Evolutionary conservation across 2,888 invertebrate genomes (phyloP), one percentile per base, ranked within the genome.

Genomic region (Exephanes ischioxanthus): DNA sequence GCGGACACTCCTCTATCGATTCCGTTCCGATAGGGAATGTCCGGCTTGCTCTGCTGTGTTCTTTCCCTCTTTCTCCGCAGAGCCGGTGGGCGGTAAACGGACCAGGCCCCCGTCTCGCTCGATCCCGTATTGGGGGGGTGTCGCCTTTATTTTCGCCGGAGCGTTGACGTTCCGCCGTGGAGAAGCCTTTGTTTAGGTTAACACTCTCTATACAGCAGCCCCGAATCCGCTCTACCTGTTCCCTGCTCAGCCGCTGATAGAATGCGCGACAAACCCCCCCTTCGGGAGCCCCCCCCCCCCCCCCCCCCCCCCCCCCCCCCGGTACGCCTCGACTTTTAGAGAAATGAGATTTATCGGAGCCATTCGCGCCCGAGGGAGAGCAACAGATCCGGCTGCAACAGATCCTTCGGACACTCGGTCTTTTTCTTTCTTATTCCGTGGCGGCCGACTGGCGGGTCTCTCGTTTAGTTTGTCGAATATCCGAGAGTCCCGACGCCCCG

Each of bases 1-100:
- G 72, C 79, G 79, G 73, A 79, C 83, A 83, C 83, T 83, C 83
- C 68, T 73, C 73, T 83, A 83, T 83, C 83, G 83, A 83, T 83
- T 79, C 73, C 73, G 68, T 83, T 68, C 68, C 79, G 68, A 79
- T 83, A 83, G 72, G 53, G 73, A 83, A 79, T 83, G 78, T 83
- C 73, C 78, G 78, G 83, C 77, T 80, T 80, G 30, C 72, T 77
- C 73, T 6, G 26, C 61, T 16, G 26, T 78, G 71, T 84, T 84
- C 75, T 84, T 71, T 75, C 30, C 78, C 70, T 84, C 75, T 84
- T 73, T 73, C 48, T 67, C 67, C 30, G 9, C 30, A 48, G 75
- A 41, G 26, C 68, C 22, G 51, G 75, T n/a, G n/a, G 68, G 26
- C 45, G 58, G 45, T 67, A 58, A 33, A 11, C n/a, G 33, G 7